Conservation (phyloP, 2,888 invertebrate species). For the Torymus aiolomorphi region DNA sequence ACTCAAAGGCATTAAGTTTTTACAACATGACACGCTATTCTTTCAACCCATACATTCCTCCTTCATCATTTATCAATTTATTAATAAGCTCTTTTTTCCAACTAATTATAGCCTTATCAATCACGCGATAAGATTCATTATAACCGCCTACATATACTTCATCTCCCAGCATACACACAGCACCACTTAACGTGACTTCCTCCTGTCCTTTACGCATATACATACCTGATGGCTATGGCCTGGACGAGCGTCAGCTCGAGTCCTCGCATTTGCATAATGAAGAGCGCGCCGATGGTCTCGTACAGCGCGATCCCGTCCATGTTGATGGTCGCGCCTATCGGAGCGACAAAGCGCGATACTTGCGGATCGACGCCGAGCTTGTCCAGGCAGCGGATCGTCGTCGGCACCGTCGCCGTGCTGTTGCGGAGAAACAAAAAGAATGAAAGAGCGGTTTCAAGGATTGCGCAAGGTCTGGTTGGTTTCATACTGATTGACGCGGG, state of each 20-base stretch:
- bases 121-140: too few species aligned
- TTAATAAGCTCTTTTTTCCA: too few species aligned
- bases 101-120: too few species aligned
- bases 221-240: slow-evolving; percentile 92
- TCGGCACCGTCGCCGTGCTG: slow-evolving; percentile 95
- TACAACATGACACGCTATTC: too few species aligned
- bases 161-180: too few species aligned
- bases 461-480: background rate
- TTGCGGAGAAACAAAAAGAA: slow-evolving; percentile 5
- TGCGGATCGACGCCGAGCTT: slow-evolving; percentile 93
- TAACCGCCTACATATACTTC: too few species aligned
- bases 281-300: slow-evolving; percentile 98
- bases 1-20: too few species aligned
- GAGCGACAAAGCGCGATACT: slow-evolving; percentile 95
- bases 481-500: too few species aligned
- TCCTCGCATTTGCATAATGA: slow-evolving; percentile 94
- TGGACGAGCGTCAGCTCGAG: slow-evolving; percentile 90
- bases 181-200: too few species aligned
- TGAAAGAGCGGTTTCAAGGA: background rate
- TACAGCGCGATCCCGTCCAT: slow-evolving; percentile 99
- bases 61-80: too few species aligned
- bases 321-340: slow-evolving; percentile 98
- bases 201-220: too few species aligned
- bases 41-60: too few species aligned
- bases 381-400: slow-evolving; percentile 95